These are phyloP conservation scores for Epiblema foenella DNA, from an alignment of 2,888 invertebrate genomes.

Conservation along the genomic window DNA sequence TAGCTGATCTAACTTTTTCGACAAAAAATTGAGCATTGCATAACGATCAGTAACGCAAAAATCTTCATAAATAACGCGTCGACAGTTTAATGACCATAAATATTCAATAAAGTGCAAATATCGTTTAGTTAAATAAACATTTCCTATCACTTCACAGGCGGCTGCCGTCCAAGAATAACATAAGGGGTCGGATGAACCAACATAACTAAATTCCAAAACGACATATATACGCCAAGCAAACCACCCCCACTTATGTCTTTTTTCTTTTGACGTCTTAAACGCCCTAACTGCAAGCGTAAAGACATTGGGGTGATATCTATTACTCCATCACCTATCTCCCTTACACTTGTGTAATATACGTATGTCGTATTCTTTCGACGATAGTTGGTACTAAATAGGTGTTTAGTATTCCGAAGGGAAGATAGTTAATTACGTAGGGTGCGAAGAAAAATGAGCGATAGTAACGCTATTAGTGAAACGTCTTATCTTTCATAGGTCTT, in stretches of 20 bases:
- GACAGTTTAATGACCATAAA: conserved; percentile 36
- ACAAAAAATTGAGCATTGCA: not conserved
- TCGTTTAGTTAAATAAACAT: conserved; percentile 58
- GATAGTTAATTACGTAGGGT: conserved; percentile 80
- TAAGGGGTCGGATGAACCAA: conserved; percentile 51
- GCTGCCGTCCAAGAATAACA: conserved; percentile 64
- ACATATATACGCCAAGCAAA: not conserved
- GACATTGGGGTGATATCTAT: conserved; percentile 69
- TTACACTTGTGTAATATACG: conserved; percentile 52
- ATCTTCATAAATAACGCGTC: conserved; percentile 14
- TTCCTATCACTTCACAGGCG: conserved; percentile 74
- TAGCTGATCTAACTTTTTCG: not conserved
- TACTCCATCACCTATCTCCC: conserved; percentile 58
- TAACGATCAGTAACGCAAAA: not conserved
- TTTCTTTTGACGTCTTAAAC: conserved; percentile 55
- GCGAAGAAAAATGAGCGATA: conserved; percentile 73
- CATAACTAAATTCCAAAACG: not conserved
- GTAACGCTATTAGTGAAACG: conserved; percentile 43
- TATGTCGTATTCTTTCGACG: conserved; percentile 56
- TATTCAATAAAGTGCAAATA: conserved; percentile 42
- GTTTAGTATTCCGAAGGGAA: conserved; percentile 84
- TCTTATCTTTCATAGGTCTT: conserved; percentile 38
- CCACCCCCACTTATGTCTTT: not conserved
- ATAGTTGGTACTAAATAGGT: conserved; percentile 81
- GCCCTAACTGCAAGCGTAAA: conserved; percentile 67